These are phyloP conservation scores for Otolemur garnettii DNA, from an alignment of 2,113 vertebrate genomes.

Conservation along the genomic window DNA sequence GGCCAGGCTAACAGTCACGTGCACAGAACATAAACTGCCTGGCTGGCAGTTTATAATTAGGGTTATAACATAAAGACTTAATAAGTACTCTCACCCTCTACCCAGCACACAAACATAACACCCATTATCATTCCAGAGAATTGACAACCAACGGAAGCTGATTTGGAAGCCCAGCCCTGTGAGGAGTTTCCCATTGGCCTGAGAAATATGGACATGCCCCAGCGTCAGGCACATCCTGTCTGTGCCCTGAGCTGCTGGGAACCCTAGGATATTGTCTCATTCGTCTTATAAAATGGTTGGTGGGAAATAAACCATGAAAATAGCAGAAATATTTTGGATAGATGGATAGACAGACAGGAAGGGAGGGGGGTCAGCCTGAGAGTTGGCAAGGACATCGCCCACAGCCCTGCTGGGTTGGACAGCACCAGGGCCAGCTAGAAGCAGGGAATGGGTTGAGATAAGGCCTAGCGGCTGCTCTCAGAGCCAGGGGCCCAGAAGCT, in stretches of 20 bases:
- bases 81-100: neutral
- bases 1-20: neutral
- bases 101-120: neutral
- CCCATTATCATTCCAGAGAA: neutral
- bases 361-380: neutral
- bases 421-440: neutral
- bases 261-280: neutral
- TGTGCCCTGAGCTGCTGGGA: neutral
- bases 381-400: neutral
- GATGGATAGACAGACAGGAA: neutral
- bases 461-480: neutral
- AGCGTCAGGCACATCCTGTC: neutral
- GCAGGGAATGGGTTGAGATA: neutral
- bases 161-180: neutral
- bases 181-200: neutral
- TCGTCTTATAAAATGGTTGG: neutral
- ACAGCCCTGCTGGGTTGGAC: neutral
- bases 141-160: neutral
- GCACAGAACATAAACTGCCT: neutral
- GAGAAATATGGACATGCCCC: neutral
- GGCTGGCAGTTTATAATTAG: neutral
- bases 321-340: neutral
- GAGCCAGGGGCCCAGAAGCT: neutral
- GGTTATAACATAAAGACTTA: neutral
- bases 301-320: neutral